These are phyloP conservation scores for Ictidomys tridecemlineatus DNA, from an alignment of 2,113 vertebrate species.

Conservation along the genomic window DNA sequence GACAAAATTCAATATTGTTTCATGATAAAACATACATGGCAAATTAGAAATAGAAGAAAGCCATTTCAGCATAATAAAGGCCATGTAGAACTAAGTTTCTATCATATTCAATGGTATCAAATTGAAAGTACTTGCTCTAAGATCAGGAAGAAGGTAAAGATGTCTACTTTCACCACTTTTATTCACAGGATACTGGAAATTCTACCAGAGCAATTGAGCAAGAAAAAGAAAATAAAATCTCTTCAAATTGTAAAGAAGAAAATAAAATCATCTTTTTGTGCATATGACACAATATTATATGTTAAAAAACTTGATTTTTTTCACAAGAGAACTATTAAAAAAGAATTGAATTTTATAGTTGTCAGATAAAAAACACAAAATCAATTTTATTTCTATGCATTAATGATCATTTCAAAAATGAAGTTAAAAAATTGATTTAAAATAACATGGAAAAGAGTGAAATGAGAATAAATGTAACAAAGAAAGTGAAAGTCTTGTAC, in stretches of 20 bases:
- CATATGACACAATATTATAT: neutral
- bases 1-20: neutral
- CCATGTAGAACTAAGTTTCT: neutral
- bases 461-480: neutral
- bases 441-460: neutral
- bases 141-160: neutral
- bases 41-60: neutral
- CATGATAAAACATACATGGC: neutral
- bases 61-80: neutral
- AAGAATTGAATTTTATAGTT: neutral
- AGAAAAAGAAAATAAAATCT: neutral
- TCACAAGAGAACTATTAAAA: neutral
- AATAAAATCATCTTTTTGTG: neutral
- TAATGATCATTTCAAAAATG: neutral
- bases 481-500: neutral
- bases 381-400: neutral
- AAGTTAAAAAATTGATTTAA: neutral
- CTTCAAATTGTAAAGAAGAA: slow-evolving; percentile 10
- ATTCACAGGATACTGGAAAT: neutral
- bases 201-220: neutral
- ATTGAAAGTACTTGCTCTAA: neutral
- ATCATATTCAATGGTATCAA: neutral
- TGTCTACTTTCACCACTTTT: neutral
- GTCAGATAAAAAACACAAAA: neutral
- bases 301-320: neutral